Percentiles rank a stretch among this genome's conserved stretches.
These are phyloP conservation scores for Stercorarius parasiticus DNA, from an alignment of 2,113 vertebrate genomes.

Conservation along the genomic window DNA sequence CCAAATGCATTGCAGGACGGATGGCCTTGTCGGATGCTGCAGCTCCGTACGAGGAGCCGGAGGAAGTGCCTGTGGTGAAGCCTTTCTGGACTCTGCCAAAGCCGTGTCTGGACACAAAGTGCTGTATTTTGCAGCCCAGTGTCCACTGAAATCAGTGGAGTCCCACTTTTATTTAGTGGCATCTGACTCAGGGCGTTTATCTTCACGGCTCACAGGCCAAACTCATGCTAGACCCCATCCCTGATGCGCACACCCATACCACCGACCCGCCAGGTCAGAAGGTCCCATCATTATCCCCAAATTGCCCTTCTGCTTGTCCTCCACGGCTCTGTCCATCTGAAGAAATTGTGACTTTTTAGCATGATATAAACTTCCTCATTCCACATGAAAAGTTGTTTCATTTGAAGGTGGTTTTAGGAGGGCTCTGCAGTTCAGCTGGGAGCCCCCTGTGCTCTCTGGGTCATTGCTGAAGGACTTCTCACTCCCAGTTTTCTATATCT, in stretches of 20 bases:
- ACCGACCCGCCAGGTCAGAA: not conserved
- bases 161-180: not conserved
- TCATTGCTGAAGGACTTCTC: not conserved
- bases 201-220: not conserved
- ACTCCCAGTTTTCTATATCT: not conserved
- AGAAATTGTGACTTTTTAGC: rapidly evolving
- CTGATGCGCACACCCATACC: rapidly evolving
- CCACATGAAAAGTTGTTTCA: not conserved
- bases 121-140: not conserved
- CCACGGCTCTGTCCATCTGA: not conserved
- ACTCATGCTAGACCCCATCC: not conserved
- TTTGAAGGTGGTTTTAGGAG: not conserved
- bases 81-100: not conserved
- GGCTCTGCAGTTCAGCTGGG: not conserved
- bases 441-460: not conserved
- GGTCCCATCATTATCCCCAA: not conserved
- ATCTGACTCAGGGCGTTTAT: not conserved
- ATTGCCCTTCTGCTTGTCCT: rapidly evolving
- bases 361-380: not conserved
- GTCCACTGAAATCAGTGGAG: not conserved
- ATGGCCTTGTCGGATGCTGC: not conserved
- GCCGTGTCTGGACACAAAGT: not conserved
- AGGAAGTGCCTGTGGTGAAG: not conserved
- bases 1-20: conserved; percentile 39
- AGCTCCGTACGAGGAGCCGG: not conserved